Percentiles rank a stretch among this genome's conserved stretches.
phyloP scores from a whole-genome alignment of 92 coral and sea anemone species.

The Parazoanthus atlanticus region DNA sequence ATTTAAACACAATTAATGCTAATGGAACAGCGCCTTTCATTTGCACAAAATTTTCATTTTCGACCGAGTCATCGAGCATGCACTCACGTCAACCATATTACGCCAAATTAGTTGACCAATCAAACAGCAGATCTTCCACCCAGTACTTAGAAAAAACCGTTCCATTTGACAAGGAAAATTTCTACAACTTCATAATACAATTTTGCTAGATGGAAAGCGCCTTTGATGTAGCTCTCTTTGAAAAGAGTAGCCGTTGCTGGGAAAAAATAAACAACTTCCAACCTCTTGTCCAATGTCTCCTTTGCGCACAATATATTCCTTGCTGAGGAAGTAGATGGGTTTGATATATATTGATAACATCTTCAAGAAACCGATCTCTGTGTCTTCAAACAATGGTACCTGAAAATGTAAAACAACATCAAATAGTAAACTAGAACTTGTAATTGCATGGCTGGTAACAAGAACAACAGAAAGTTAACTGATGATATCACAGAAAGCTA shows the following conservation, averaged over 20 bases:
- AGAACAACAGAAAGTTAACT: no score
- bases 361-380: slow-evolving; percentile 93
- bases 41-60: no score
- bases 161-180: no score
- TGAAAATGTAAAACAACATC: slow-evolving; percentile 12
- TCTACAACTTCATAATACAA: no score
- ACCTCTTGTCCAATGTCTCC: slow-evolving; percentile 97
- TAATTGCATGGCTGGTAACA: neutral
- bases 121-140: no score
- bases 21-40: no score
- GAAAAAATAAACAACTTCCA: neutral
- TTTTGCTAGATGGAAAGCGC: neutral
- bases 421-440: neutral
- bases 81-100: no score
- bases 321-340: slow-evolving; percentile 86
- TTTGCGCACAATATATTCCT: slow-evolving; percentile 83
- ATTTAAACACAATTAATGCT: no score
- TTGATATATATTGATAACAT: slow-evolving; percentile 79
- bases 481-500: no score
- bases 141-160: no score
- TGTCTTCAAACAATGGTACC: slow-evolving; percentile 87
- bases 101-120: no score
- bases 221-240: neutral
- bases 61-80: no score
- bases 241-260: neutral